Conservation (phyloP, 2,113 vertebrate genomes). For the Neotragus moschatus region DNA sequence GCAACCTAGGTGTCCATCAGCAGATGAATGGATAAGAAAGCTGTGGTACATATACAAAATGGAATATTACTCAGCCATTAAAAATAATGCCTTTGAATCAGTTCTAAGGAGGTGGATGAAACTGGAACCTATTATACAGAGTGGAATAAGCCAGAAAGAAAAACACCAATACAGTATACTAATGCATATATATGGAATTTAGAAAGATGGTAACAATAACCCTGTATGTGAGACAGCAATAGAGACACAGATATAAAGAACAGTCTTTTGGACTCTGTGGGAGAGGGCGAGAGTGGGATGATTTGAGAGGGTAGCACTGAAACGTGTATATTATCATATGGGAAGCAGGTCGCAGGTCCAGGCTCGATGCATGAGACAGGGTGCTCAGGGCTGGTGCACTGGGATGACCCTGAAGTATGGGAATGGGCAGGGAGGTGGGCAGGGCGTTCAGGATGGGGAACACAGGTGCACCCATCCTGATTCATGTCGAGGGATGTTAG, state of each 20-base stretch:
- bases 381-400: not conserved
- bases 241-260: not conserved
- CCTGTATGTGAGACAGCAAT: not conserved
- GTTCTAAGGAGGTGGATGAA: not conserved
- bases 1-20: not conserved
- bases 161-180: not conserved
- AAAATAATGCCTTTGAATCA: not conserved
- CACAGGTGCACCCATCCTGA: rapidly evolving
- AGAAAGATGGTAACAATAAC: not conserved
- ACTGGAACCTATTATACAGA: not conserved
- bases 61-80: not conserved
- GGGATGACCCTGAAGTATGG: not conserved
- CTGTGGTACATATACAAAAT: not conserved
- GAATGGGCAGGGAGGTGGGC: not conserved
- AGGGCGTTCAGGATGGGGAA: not conserved
- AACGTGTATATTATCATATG: not conserved
- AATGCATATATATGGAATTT: not conserved
- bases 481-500: not conserved
- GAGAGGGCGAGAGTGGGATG: not conserved
- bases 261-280: not conserved
- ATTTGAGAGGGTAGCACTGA: not conserved
- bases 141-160: not conserved
- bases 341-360: rapidly evolving
- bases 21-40: rapidly evolving
- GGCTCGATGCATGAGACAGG: not conserved